Conservation (phyloP, 2,113 vertebrate genomes). For the Lonchura striata region DNA sequence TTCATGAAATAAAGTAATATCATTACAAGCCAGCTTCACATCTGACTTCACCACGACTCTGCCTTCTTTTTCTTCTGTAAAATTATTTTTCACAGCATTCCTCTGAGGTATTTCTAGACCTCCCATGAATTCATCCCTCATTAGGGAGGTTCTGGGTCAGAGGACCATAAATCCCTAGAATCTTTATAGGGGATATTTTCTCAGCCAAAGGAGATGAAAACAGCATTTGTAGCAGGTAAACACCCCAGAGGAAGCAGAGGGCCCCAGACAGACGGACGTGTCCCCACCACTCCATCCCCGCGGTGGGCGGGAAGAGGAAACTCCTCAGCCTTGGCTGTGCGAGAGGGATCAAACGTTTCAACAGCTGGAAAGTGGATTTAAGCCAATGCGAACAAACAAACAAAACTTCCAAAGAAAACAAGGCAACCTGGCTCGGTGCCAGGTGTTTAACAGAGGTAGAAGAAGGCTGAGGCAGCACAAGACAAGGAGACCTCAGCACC, state of each 20-base stretch:
- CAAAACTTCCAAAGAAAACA: neutral
- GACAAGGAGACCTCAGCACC: neutral
- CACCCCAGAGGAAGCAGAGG: neutral
- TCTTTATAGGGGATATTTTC: accelerated
- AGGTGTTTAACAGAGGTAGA: neutral
- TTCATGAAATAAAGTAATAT: neutral
- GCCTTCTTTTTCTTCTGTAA: neutral
- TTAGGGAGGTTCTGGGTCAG: neutral
- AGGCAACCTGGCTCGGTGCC: accelerated
- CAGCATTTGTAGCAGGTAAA: neutral
- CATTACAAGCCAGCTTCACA: neutral
- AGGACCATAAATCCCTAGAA: neutral
- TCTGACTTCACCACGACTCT: neutral
- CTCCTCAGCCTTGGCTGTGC: neutral
- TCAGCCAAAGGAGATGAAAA: neutral
- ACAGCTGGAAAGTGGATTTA: neutral
- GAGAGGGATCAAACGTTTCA: neutral
- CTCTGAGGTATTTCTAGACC: neutral
- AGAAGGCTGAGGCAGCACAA: neutral
- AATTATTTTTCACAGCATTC: neutral
- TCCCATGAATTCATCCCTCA: neutral
- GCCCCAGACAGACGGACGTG: accelerated
- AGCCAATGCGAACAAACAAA: neutral
- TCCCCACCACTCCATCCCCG: neutral
- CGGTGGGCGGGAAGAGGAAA: neutral